These are phyloP conservation scores for Dicycla oo DNA, from an alignment of 2,888 invertebrate genomes.

Conservation along the genomic window DNA sequence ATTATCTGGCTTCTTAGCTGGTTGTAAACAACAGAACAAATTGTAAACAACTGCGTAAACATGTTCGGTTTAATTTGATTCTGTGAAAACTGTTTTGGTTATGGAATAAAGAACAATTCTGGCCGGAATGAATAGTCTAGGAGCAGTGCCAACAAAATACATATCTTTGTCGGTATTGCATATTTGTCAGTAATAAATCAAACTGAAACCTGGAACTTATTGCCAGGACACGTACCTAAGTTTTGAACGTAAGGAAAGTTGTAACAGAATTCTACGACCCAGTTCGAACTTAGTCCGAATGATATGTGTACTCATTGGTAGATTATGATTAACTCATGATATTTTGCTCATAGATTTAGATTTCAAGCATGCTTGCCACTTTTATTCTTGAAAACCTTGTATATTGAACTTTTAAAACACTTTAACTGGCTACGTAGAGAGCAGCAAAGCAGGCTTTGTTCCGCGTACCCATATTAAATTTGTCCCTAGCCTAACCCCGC, in stretches of 20 bases:
- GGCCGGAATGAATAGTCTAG: neutral
- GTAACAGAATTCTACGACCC: conserved; percentile 1
- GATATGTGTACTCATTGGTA: neutral
- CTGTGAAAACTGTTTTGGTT: neutral
- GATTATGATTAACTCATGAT: neutral
- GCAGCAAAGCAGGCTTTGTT: too few species aligned
- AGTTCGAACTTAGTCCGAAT: conserved; percentile 21
- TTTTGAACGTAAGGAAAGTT: conserved; percentile 17
- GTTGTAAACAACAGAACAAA: conserved; percentile 5
- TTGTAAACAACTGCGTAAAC: neutral
- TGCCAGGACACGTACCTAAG: conserved; percentile 3
- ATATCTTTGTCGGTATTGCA: neutral
- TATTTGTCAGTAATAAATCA: conserved; percentile 24
- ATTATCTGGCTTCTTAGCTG: neutral
- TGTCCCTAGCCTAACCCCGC: too few species aligned
- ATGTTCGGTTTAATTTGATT: neutral
- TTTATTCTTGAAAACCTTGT: neutral
- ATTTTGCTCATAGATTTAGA: neutral
- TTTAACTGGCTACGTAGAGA: neutral
- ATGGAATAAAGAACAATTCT: neutral
- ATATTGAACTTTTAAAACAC: neutral
- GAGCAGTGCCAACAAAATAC: neutral
- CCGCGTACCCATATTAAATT: too few species aligned
- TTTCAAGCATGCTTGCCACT: neutral
- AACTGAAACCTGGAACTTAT: neutral